Conservation (phyloP, 2,888 invertebrate species). For the Amorpha juglandis region DNA sequence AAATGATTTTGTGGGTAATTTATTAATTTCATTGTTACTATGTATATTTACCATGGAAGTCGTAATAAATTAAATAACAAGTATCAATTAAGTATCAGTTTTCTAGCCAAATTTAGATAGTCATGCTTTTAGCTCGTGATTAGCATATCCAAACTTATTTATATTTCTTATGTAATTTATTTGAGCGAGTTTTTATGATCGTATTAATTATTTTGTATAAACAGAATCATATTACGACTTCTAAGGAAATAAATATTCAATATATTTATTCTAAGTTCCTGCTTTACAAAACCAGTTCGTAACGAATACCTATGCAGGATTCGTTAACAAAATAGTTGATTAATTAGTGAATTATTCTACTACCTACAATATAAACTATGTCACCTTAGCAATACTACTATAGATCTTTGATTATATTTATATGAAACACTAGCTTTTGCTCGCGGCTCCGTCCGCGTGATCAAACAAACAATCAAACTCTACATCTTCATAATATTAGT, state of each 20-base stretch:
- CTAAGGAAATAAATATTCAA: constrained; percentile 6
- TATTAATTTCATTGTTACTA: neutral
- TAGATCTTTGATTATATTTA: too few relatives aligned
- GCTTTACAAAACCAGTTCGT: constrained; percentile 6
- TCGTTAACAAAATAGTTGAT: neutral
- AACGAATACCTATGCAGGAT: too few relatives aligned
- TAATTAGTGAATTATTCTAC: neutral
- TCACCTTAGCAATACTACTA: too few relatives aligned
- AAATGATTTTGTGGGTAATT: neutral
- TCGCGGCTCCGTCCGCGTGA: too few relatives aligned
- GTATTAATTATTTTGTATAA: too few relatives aligned
- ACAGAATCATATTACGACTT: neutral
- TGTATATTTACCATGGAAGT: neutral
- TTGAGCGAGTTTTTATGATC: neutral
- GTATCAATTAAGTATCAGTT: neutral
- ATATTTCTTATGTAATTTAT: neutral
- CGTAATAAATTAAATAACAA: neutral
- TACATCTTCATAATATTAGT: too few relatives aligned
- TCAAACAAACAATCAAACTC: too few relatives aligned
- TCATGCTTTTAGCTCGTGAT: neutral
- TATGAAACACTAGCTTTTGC: too few relatives aligned
- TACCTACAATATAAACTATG: too few relatives aligned
- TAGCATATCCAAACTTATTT: neutral
- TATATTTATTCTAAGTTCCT: neutral
- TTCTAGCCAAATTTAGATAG: neutral